A percentile compares a stretch with the other conserved stretches of the same genome.
phyloP scores from a whole-genome alignment of 2,888 invertebrate species.

The Gasteruption jaculator region DNA sequence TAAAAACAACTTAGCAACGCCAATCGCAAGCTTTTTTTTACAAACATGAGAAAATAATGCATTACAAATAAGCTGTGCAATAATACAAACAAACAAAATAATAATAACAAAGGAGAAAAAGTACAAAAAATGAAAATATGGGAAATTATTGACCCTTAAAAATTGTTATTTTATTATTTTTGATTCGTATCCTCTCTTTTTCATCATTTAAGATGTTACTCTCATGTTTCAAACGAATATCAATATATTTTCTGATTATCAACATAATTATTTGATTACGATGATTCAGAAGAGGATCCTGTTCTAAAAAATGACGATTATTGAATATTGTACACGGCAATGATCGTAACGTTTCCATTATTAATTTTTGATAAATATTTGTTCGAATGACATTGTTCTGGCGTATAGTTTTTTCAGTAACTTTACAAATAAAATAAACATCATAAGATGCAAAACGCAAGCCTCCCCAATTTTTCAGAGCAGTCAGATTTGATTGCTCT shows the following conservation, averaged over 20 bases:
- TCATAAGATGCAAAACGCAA: slow-evolving; percentile 17
- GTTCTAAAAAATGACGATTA: slow-evolving; percentile 10
- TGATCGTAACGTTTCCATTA: slow-evolving; percentile 13
- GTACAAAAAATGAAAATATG: too few species aligned
- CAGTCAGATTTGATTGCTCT: too few species aligned
- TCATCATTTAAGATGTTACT: slow-evolving; percentile 9
- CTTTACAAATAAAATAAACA: slow-evolving; percentile 16
- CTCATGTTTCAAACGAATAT: slow-evolving; percentile 14
- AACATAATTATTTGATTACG: slow-evolving; percentile 14
- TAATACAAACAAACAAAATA: too few species aligned
- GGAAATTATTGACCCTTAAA: slow-evolving; percentile 7
- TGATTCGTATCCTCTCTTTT: slow-evolving; percentile 14
- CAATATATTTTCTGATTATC: slow-evolving; percentile 14
- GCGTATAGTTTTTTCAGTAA: slow-evolving; percentile 14
- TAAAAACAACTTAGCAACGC: too few species aligned
- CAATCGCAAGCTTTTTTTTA: too few species aligned
- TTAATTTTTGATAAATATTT: slow-evolving; percentile 13
- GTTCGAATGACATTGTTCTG: slow-evolving; percentile 4
- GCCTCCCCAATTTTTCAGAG: slow-evolving; percentile 17
- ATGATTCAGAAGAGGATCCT: slow-evolving; percentile 12
- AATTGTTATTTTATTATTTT: slow-evolving; percentile 17
- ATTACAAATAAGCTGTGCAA: too few species aligned
- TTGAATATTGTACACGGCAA: slow-evolving; percentile 11
- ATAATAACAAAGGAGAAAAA: too few species aligned
- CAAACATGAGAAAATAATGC: too few species aligned